phyloP scores from a whole-genome alignment of 2,888 invertebrate species.

The Coleophora deauratella region DNA sequence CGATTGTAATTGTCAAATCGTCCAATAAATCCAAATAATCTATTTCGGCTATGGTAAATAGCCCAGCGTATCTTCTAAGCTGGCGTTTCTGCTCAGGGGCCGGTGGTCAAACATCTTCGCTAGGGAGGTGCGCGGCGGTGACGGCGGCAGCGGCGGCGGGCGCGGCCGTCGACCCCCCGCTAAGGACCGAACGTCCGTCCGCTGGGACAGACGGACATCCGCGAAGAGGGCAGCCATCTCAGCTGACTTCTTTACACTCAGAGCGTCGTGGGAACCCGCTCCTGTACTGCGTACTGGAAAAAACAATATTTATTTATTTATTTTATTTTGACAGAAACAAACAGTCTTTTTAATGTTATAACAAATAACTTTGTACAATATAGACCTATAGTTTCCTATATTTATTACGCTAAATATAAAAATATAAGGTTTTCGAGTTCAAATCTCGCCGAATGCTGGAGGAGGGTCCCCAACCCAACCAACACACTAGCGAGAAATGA shows the following conservation, averaged over 20 bases:
- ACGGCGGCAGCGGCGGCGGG: constrained; percentile 25
- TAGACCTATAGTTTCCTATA: no score
- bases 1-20: no score
- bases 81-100: constrained; percentile 61
- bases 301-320: no score
- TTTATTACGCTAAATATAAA: no score
- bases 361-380: no score
- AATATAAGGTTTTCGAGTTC: no score
- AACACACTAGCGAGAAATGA: no score
- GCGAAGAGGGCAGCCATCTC: constrained; percentile 92
- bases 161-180: constrained; percentile 34
- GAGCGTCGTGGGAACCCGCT: constrained; percentile 77
- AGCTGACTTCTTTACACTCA: constrained; percentile 90
- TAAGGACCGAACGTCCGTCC: constrained; percentile 76
- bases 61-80: constrained; percentile 77
- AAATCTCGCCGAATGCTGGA: no score
- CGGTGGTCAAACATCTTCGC: constrained; percentile 52
- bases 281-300: constrained; percentile 60
- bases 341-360: no score
- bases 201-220: constrained; percentile 81
- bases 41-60: constrained; percentile 53
- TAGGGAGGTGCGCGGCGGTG: constrained; percentile 29
- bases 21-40: no score
- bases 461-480: no score
- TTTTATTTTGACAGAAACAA: no score